phyloP scores from a whole-genome alignment of 2,113 vertebrate genomes.

The Pteronura brasiliensis region DNA sequence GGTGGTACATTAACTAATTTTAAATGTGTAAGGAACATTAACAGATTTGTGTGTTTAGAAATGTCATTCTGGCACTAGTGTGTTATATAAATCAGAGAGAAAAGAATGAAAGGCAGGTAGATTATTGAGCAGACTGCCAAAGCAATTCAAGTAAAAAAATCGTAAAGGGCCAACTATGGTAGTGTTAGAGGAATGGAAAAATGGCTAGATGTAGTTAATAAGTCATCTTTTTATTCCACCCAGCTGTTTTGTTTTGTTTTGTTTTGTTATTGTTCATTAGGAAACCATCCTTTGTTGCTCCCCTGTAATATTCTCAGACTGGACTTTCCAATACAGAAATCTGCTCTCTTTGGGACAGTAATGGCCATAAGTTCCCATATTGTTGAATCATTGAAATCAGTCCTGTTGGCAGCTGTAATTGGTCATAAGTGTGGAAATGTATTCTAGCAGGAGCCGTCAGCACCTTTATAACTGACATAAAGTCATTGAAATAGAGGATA shows the following conservation, averaged over 20 bases:
- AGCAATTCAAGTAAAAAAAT: not conserved
- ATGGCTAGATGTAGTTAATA: not conserved
- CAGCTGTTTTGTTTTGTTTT: not conserved
- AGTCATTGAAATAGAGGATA: not conserved
- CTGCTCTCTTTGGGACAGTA: not conserved
- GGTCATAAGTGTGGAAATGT: no score
- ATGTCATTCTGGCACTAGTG: accelerated
- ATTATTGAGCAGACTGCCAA: not conserved
- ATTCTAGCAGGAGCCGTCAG: not conserved
- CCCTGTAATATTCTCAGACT: not conserved
- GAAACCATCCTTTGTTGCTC: not conserved
- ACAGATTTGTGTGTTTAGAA: not conserved
- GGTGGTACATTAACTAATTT: not conserved
- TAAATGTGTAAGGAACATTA: not conserved
- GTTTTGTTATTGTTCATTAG: not conserved
- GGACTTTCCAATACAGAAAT: not conserved
- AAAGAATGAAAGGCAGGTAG: not conserved
- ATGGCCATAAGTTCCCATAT: not conserved
- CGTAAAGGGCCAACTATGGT: accelerated
- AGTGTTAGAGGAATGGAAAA: not conserved
- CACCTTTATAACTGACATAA: not conserved
- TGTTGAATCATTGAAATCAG: not conserved
- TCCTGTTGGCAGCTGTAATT: not conserved
- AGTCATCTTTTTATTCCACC: not conserved
- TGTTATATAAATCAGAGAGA: not conserved